Percentiles rank a stretch among this genome's conserved stretches.
phyloP scores from a whole-genome alignment of 2,888 invertebrate species.

The Calameuta pallipes region DNA sequence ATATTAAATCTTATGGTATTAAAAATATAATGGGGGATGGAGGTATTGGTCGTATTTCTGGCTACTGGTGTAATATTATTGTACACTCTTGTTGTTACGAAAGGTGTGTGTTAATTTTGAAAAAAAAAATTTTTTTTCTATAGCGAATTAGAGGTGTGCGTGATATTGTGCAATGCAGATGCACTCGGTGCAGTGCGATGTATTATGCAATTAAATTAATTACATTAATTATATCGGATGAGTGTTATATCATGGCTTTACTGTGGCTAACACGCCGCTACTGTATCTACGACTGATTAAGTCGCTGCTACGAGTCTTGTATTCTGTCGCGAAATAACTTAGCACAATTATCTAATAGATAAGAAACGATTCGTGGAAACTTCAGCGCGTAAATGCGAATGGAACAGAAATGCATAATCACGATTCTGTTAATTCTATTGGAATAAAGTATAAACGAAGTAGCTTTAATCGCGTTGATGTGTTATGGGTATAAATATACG shows the following conservation, averaged over 20 bases:
- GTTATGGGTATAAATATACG: background rate
- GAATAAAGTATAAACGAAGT: background rate
- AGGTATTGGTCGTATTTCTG: no score
- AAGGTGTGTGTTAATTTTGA: no score
- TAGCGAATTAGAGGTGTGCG: background rate
- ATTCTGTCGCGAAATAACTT: background rate
- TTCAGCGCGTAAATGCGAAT: background rate
- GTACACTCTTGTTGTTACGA: no score
- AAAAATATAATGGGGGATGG: background rate
- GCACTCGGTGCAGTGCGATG: conserved; percentile 13
- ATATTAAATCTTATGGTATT: background rate
- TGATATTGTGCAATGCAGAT: background rate
- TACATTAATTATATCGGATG: conserved; percentile 23
- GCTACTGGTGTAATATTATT: no score
- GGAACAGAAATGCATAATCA: background rate
- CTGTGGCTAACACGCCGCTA: background rate
- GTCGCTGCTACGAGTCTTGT: background rate
- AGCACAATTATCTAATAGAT: background rate
- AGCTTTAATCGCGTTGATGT: background rate
- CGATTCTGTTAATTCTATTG: background rate
- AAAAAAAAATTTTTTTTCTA: no score
- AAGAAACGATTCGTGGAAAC: background rate
- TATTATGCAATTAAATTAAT: conserved; percentile 33
- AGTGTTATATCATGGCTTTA: background rate
- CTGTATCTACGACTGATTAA: background rate